A percentile compares a stretch with the other conserved stretches of the same genome.
Conservation (phyloP, 2,113 vertebrate genomes). For the Lepus europaeus region DNA sequence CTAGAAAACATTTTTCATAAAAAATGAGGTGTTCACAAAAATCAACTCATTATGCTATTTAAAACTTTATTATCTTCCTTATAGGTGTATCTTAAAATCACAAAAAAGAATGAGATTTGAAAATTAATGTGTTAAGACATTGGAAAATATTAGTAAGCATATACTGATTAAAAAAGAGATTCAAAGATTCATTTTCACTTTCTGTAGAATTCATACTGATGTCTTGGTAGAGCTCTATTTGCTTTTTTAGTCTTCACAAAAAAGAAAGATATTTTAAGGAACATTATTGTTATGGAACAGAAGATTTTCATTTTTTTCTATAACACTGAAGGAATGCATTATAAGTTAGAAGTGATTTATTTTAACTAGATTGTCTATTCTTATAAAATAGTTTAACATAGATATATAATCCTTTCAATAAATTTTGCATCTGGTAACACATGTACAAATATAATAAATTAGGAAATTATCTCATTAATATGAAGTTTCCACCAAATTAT, state of each 20-base stretch:
- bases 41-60: conserved; percentile 3
- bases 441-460: background rate
- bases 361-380: conserved; percentile 8
- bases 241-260: background rate
- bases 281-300: background rate
- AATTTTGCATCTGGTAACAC: background rate
- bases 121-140: background rate
- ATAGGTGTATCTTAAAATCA: conserved; percentile 55
- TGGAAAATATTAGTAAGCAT: conserved; percentile 30
- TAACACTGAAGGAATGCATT: background rate
- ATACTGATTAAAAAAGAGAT: background rate
- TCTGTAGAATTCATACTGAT: conserved; percentile 31
- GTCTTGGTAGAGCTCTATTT: background rate
- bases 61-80: conserved; percentile 38
- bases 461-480: background rate
- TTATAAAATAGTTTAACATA: background rate
- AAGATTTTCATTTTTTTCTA: background rate
- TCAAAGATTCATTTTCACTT: background rate
- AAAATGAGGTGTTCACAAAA: conserved; percentile 26
- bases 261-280: background rate
- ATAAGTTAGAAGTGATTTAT: conserved; percentile 25
- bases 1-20: conserved; percentile 56
- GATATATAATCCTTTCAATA: background rate
- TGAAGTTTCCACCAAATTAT: background rate
- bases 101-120: background rate